A percentile compares a stretch with the other conserved stretches of the same genome.
These are phyloP conservation scores for Bos indicus DNA, from an alignment of 2,113 vertebrate genomes.

Conservation along the genomic window DNA sequence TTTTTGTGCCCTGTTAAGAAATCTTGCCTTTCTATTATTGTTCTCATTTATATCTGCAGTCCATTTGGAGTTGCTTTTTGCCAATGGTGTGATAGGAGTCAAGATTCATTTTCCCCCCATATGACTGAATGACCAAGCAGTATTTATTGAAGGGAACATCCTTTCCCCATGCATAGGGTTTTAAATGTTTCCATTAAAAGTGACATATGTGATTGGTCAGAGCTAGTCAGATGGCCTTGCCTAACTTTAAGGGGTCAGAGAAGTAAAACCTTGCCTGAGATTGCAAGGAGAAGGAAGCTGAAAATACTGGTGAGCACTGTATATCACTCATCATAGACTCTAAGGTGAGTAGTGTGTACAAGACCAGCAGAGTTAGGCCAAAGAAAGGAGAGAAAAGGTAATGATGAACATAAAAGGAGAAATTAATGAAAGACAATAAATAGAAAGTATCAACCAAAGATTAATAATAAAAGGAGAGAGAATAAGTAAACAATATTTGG, in stretches of 20 bases:
- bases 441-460: not conserved
- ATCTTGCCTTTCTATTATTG: not conserved
- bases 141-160: not conserved
- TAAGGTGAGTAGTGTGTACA: not conserved
- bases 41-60: not conserved
- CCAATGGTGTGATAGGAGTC: not conserved
- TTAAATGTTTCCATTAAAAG: not conserved
- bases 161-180: not conserved
- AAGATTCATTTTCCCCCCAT: not conserved
- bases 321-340: not conserved
- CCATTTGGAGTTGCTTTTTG: not conserved
- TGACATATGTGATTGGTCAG: not conserved
- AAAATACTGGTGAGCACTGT: not conserved
- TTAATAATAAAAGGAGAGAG: not conserved
- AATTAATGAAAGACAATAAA: not conserved
- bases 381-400: not conserved
- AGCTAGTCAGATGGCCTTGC: not conserved
- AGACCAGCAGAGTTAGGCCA: not conserved
- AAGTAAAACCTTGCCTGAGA: not conserved
- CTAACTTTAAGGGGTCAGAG: not conserved
- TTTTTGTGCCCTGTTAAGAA: not conserved
- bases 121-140: not conserved
- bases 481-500: not conserved
- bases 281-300: not conserved
- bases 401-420: not conserved